Evolutionary conservation across 2,113 vertebrate genomes (phyloP), one percentile per base, ranked within the genome.

Genomic region (Mesoclemmys tuberculata): DNA sequence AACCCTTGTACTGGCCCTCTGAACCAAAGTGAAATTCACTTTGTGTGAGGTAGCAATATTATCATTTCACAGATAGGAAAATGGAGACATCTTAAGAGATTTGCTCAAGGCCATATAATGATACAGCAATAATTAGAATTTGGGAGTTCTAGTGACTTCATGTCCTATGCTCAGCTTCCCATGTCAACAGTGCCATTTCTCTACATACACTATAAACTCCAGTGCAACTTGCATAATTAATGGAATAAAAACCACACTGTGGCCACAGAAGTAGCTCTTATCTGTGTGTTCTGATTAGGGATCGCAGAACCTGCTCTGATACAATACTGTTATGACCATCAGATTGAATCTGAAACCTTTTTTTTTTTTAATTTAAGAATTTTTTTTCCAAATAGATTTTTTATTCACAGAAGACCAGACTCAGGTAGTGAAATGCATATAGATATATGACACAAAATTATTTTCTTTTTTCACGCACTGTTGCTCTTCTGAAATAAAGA

Each of bases 221-320:
- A 52, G 68, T 85, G 64, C 48, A 82, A 78, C 54, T 1, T 10
- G 2, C 11, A 80, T n/a, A 80, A 87, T 10, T 5, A 83, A 68
- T 13, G 35, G 35, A 68, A 27, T 5, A 1, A 44, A 41, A 75
- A 46, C 46, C 38, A 38, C 2, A 3, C 4, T 10, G 61, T 29
- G 61, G 74, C 56, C 2, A 51, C 74, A 54, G 4, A 56, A 87
- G 6, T 31, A 0, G 0, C 0, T 9, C 38, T 46, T 75, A 49
- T 80, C 11, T 21, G 22, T 54, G 49, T 38, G 21, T 26, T 52
- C 79, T 54, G 14, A 5, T 78, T 49, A 82, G 6, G 48, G 55
- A 84, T 2, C 85, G 12, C 12, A 88, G 3, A 71, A 3, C 1
- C 41, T 88, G 8, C 86, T 85, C 22, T 93, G 93, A 91, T 1